These are phyloP conservation scores for Tilapia sparmanii DNA, from an alignment of 2,113 vertebrate genomes.

Conservation along the genomic window DNA sequence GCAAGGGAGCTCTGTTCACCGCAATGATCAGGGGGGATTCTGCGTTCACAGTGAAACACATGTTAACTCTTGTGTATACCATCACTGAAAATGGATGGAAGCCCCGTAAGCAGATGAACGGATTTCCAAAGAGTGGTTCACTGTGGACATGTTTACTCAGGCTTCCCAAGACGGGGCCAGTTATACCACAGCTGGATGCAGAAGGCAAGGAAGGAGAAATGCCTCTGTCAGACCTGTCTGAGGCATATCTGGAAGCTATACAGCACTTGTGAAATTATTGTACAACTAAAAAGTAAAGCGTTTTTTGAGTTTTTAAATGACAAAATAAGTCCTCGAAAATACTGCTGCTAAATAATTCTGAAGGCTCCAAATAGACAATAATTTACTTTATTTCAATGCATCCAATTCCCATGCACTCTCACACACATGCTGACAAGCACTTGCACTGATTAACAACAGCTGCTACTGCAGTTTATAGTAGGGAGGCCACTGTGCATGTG, in stretches of 20 bases:
- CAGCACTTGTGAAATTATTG: conserved; percentile 27
- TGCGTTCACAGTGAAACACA: conserved; percentile 86
- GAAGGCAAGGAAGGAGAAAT: conserved; percentile 22
- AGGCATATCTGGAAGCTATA: conserved; percentile 11
- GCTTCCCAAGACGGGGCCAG: conserved; percentile 69
- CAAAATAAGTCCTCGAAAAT: neutral
- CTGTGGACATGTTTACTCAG: conserved; percentile 89
- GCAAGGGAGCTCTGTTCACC: conserved; percentile 93
- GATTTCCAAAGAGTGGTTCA: conserved; percentile 86
- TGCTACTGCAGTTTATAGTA: conserved; percentile 58
- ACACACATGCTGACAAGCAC: conserved; percentile 32
- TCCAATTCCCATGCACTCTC: neutral
- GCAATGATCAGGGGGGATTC: conserved; percentile 80
- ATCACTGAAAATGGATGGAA: conserved; percentile 79
- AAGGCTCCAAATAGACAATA: neutral
- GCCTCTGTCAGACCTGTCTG: conserved; percentile 17
- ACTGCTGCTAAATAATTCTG: neutral
- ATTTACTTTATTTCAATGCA: neutral
- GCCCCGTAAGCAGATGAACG: conserved; percentile 79
- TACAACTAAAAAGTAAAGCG: neutral
- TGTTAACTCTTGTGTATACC: conserved; percentile 81
- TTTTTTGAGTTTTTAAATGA: neutral
- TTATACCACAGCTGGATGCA: conserved; percentile 15
- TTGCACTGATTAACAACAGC: conserved; percentile 69
- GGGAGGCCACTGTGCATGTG: conserved; percentile 15